These are phyloP conservation scores for Drosophila prolongata DNA, from an alignment of 2,888 invertebrate genomes.

Conservation along the genomic window DNA sequence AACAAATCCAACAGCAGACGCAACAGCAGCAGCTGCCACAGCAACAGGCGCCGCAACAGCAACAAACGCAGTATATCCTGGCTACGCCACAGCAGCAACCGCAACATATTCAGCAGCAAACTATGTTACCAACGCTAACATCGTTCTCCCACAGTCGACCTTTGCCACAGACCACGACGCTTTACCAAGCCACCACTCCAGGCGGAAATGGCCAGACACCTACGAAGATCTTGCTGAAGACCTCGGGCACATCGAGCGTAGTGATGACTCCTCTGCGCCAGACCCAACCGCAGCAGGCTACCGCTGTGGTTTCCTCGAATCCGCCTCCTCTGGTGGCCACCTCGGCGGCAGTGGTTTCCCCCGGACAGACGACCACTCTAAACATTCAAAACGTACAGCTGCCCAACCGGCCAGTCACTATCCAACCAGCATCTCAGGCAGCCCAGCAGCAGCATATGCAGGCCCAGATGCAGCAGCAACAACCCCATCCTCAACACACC, in stretches of 20 bases:
- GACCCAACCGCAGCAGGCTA: constrained; percentile 59
- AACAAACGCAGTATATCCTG: constrained; percentile 80
- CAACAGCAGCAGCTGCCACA: constrained; percentile 65
- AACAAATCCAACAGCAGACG: constrained; percentile 43
- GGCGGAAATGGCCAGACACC: constrained; percentile 76
- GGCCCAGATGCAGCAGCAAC: constrained; percentile 83
- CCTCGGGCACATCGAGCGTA: constrained; percentile 82
- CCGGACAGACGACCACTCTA: constrained; percentile 72
- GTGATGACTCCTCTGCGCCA: constrained; percentile 81
- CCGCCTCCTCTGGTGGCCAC: constrained; percentile 84
- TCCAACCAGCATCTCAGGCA: constrained; percentile 84
- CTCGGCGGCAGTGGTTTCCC: constrained; percentile 62
- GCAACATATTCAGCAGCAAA: constrained; percentile 66
- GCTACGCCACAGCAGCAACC: constrained; percentile 71
- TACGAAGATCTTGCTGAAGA: constrained; percentile 84
- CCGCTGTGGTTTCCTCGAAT: constrained; percentile 74
- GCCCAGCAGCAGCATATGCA: constrained; percentile 84
- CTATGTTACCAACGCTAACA: constrained; percentile 81
- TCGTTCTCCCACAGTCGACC: constrained; percentile 82
- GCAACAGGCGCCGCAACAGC: constrained; percentile 58
- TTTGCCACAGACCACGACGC: constrained; percentile 73
- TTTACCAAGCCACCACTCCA: constrained; percentile 79
- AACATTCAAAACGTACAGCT: constrained; percentile 84
- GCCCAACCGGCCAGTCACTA: constrained; percentile 83
- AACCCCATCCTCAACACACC: constrained; percentile 82